phyloP scores from a whole-genome alignment of 1,140 invertebrate species.

The Andrena cerasifolii region DNA sequence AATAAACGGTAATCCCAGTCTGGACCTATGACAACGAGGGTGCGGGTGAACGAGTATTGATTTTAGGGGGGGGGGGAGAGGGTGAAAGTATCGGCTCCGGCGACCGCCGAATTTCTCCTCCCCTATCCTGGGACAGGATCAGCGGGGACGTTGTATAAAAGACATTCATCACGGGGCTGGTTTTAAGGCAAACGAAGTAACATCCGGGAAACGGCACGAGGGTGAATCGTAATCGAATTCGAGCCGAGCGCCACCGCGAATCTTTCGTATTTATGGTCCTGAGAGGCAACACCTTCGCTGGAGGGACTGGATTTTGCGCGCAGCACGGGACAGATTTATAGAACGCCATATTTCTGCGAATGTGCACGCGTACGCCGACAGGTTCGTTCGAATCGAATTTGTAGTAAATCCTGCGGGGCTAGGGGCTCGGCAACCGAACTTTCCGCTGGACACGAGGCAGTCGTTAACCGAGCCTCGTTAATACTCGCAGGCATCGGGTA shows the following conservation, averaged over 20 bases:
- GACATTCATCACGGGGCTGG: constrained; percentile 15
- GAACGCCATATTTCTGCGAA: not conserved
- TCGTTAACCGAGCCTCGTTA: no score
- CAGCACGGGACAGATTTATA: not conserved
- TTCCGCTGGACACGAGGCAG: no score
- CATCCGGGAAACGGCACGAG: not conserved
- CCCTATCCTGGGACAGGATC: not conserved
- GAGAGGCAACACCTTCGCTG: not conserved
- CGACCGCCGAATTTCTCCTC: constrained; percentile 30
- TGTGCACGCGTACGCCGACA: not conserved
- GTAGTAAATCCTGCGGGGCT: no score
- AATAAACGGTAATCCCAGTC: constrained; percentile 51
- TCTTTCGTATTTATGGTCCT: not conserved
- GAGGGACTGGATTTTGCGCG: not conserved
- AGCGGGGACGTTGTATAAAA: not conserved
- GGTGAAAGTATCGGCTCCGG: not conserved
- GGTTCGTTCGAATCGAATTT: not conserved
- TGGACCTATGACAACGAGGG: constrained; percentile 57
- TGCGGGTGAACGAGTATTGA: constrained; percentile 51
- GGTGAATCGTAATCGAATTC: constrained; percentile 6
- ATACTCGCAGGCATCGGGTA: no score
- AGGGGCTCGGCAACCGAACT: no score
- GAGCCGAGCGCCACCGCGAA: not conserved
- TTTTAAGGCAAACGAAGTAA: not conserved
- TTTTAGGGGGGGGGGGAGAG: constrained; percentile 49